Percentiles rank a stretch among this genome's conserved stretches.
phyloP scores from a whole-genome alignment of 2,888 invertebrate genomes.

The Adelognathus sp. region DNA sequence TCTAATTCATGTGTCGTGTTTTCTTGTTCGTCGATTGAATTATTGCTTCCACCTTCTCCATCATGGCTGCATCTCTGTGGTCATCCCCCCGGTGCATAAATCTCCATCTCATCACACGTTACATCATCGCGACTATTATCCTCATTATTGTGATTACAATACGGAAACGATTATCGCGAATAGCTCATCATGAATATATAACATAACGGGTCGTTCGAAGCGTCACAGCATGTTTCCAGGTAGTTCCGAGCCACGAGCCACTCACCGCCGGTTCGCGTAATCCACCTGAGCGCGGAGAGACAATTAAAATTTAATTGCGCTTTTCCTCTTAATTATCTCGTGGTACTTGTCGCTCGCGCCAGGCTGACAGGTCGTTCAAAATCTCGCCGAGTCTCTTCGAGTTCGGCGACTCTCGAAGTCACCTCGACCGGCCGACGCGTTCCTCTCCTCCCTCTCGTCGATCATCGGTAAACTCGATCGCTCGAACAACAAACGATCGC shows the following conservation, averaged over 20 bases:
- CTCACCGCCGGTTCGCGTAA: neutral
- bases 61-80: neutral
- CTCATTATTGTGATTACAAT: conserved; percentile 30
- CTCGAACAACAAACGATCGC: conserved; percentile 12
- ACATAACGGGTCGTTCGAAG: conserved; percentile 33
- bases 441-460: neutral
- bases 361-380: conserved; percentile 7
- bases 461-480: neutral
- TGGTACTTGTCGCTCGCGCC: conserved; percentile 30
- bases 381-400: neutral
- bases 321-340: conserved; percentile 57
- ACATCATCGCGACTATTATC: conserved; percentile 2
- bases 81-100: neutral
- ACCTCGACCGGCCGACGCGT: conserved; percentile 2
- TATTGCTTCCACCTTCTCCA: neutral
- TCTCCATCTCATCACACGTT: neutral
- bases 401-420: conserved; percentile 20
- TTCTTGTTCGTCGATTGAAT: neutral
- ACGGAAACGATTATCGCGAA: conserved; percentile 24
- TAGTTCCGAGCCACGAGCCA: conserved; percentile 14
- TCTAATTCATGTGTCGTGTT: neutral
- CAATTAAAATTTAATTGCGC: conserved; percentile 62
- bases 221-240: neutral
- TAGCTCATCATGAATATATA: conserved; percentile 39
- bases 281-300: conserved; percentile 25